A percentile compares a stretch with the other conserved stretches of the same genome.
Evolutionary conservation across 92 coral and sea anemone genomes (phyloP).

Genomic region (Paragorgia papillata): DNA sequence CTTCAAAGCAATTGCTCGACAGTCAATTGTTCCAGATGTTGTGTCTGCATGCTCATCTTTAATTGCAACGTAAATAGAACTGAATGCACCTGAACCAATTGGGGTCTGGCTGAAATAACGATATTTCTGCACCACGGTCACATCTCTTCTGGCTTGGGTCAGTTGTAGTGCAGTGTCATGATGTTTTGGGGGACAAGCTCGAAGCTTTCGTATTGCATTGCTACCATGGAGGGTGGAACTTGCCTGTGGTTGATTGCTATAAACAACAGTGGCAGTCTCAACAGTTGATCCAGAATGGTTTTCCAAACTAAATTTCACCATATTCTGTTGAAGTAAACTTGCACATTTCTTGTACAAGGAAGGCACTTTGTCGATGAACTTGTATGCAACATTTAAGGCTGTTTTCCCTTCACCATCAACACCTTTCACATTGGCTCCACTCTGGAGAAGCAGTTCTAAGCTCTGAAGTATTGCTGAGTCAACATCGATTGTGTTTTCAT

Average conservation of each 20-base stretch:
- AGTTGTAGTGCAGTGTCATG: slow-evolving; percentile 3
- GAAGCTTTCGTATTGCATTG: not conserved
- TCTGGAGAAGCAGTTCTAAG: slow-evolving; percentile 4
- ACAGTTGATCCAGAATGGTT: too few species aligned
- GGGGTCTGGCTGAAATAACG: slow-evolving; percentile 40
- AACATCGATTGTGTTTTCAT: not conserved
- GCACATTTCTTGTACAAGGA: slow-evolving; percentile 8
- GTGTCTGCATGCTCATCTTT: slow-evolving; percentile 43
- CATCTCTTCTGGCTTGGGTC: not conserved
- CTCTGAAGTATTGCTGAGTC: slow-evolving; percentile 4
- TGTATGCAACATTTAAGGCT: slow-evolving; percentile 1
- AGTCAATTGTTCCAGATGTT: slow-evolving; percentile 28
- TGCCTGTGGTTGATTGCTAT: too few species aligned
- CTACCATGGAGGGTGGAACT: not conserved
- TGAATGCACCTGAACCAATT: slow-evolving; percentile 64
- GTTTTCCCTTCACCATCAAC: slow-evolving; percentile 5
- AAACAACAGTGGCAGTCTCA: not conserved
- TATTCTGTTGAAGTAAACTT: not conserved
- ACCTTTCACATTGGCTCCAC: slow-evolving; percentile 15
- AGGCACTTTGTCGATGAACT: not conserved
- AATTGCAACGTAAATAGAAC: slow-evolving; percentile 56
- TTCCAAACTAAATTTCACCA: not conserved
- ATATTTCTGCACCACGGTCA: slow-evolving; percentile 27
- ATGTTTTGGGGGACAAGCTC: slow-evolving; percentile 32
- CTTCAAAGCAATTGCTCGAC: slow-evolving; percentile 66